Percentiles rank a stretch among this genome's conserved stretches.
Evolutionary conservation across 1,140 invertebrate genomes (phyloP).

Genomic region (Dreissena polymorpha): DNA sequence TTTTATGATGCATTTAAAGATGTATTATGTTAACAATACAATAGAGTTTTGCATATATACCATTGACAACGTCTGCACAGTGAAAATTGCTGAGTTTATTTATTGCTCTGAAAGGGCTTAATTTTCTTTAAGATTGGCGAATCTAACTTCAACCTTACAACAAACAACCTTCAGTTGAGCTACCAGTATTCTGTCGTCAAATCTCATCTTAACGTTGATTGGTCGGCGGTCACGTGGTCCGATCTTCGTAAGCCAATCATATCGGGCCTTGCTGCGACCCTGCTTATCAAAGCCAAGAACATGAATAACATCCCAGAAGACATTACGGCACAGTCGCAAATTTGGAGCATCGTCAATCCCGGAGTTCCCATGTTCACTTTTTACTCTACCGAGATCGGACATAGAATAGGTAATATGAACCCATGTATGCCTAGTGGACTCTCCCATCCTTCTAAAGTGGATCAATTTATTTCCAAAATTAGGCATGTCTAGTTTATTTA

Average conservation of each 20-base stretch:
- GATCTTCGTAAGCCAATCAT: slow-evolving; percentile 71
- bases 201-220: slow-evolving; percentile 68
- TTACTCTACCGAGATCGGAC: too few species aligned
- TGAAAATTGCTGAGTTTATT: too few species aligned
- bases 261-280: slow-evolving; percentile 67
- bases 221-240: slow-evolving; percentile 66
- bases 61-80: too few species aligned
- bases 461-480: too few species aligned
- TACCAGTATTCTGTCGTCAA: slow-evolving; percentile 34
- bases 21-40: too few species aligned
- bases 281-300: slow-evolving; percentile 55
- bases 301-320: slow-evolving; percentile 33
- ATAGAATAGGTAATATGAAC: too few species aligned
- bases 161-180: background rate
- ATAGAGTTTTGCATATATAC: too few species aligned
- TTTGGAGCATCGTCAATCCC: slow-evolving; percentile 24
- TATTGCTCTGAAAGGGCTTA: too few species aligned
- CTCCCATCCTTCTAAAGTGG: too few species aligned
- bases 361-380: background rate
- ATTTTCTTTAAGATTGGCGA: slow-evolving; percentile 38
- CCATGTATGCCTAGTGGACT: too few species aligned
- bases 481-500: too few species aligned
- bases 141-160: slow-evolving; percentile 32
- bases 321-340: slow-evolving; percentile 11
- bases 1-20: too few species aligned